Evolutionary conservation across 2,888 invertebrate genomes (phyloP).

Genomic region (Caenorhabditis japonica): DNA sequence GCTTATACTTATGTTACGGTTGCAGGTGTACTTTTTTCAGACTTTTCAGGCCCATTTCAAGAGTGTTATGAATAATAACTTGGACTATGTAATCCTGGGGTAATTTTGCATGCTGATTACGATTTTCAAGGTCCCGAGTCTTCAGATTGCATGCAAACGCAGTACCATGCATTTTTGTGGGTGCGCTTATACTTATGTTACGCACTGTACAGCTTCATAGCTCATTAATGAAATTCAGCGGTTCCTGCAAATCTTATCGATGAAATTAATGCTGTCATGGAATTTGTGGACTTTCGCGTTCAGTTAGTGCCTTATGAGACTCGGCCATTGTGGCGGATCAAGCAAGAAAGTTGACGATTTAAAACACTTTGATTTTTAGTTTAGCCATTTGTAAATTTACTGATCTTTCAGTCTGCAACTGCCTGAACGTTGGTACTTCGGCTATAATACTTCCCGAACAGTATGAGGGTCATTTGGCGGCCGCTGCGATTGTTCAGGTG

Average conservation of each 20-base stretch:
- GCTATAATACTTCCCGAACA: slow-evolving; percentile 46
- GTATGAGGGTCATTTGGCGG: slow-evolving; percentile 42
- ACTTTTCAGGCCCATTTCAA: no score
- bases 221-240: slow-evolving; percentile 13
- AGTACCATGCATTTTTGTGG: no score
- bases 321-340: slow-evolving; percentile 44
- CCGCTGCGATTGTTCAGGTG: slow-evolving; percentile 47
- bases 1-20: no score
- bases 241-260: slow-evolving; percentile 34
- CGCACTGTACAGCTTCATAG: no score
- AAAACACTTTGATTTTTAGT: not conserved
- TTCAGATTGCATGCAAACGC: no score
- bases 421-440: slow-evolving; percentile 23
- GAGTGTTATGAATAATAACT: no score
- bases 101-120: no score
- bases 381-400: not conserved
- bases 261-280: slow-evolving; percentile 34
- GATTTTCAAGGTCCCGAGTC: no score
- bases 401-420: slow-evolving; percentile 39
- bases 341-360: slow-evolving; percentile 27
- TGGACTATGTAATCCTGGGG: no score
- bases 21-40: no score
- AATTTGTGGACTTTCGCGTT: slow-evolving; percentile 40
- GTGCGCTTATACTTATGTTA: no score
- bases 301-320: slow-evolving; percentile 44